Conservation (phyloP, 2,888 invertebrate genomes). For the Apamea epomidion region DNA sequence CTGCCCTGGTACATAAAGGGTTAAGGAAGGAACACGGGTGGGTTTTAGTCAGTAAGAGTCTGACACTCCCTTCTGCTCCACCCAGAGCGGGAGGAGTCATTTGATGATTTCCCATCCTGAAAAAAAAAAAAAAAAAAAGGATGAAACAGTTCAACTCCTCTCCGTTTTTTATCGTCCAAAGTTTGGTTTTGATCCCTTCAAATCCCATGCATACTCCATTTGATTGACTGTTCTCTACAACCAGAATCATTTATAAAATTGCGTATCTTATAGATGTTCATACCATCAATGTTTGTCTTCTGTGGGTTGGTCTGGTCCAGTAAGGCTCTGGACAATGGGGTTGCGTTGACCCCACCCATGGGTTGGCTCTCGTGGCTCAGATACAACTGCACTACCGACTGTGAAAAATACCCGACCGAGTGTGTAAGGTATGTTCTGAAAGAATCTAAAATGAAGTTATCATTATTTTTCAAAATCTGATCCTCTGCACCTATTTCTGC, state of each 20-base stretch:
- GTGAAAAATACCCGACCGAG: constrained; percentile 91
- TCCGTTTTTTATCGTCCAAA: not conserved
- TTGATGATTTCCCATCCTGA: no score
- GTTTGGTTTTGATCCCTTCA: not conserved
- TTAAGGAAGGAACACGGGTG: no score
- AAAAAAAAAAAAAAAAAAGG: no score
- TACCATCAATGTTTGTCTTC: constrained; percentile 60
- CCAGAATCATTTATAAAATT: not conserved
- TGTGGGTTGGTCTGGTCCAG: constrained; percentile 62
- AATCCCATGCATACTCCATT: not conserved
- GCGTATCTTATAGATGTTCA: constrained; percentile 23
- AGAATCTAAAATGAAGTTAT: not conserved
- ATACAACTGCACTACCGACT: constrained; percentile 92
- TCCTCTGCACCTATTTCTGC: not conserved
- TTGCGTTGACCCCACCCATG: constrained; percentile 93
- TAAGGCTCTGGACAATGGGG: constrained; percentile 90
- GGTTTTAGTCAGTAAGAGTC: no score
- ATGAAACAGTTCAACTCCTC: not conserved
- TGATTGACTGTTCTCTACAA: not conserved
- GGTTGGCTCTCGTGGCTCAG: constrained; percentile 94
- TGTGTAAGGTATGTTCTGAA: constrained; percentile 91
- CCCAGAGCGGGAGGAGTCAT: no score
- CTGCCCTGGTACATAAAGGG: no score
- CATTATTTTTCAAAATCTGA: not conserved
- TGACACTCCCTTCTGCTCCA: no score